A percentile compares a stretch with the other conserved stretches of the same genome.
Conservation (phyloP, 2,888 invertebrate species). For the Carabus problematicus region DNA sequence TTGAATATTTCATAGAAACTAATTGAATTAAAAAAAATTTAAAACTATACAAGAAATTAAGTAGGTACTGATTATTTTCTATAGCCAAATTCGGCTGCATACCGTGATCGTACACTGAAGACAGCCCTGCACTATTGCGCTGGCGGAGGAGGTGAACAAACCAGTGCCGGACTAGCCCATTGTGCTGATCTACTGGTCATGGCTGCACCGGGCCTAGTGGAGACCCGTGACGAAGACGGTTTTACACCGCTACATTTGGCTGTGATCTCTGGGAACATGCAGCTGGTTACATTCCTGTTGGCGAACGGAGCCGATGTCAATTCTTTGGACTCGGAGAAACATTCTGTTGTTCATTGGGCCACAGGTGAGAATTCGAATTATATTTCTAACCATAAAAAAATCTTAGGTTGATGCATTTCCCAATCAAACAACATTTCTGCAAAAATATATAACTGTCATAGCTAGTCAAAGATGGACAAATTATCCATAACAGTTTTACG, state of each 20-base stretch:
- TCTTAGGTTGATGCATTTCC: too few species aligned
- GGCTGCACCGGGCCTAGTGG: slow-evolving; percentile 85
- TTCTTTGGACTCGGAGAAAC: slow-evolving; percentile 91
- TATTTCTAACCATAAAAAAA: too few species aligned
- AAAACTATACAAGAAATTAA: too few species aligned
- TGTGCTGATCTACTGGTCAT: slow-evolving; percentile 77
- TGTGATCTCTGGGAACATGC: slow-evolving; percentile 90
- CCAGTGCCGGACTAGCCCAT: slow-evolving; percentile 67
- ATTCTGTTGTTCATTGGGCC: slow-evolving; percentile 98
- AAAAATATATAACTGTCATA: too few species aligned
- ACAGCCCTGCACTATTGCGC: slow-evolving; percentile 95
- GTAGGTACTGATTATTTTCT: slow-evolving; percentile 46
- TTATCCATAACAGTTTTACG: too few species aligned
- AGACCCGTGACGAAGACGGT: slow-evolving; percentile 89
- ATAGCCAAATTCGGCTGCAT: slow-evolving; percentile 69
- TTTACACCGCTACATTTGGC: slow-evolving; percentile 95
- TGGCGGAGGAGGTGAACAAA: slow-evolving; percentile 60
- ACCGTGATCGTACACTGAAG: slow-evolving; percentile 82
- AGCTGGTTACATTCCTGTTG: slow-evolving; percentile 83
- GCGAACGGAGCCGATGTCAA: slow-evolving; percentile 90
- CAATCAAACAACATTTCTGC: too few species aligned
- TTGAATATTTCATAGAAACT: too few species aligned
- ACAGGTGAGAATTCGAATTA: slow-evolving; percentile 72
- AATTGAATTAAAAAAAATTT: too few species aligned
- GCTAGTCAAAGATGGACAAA: too few species aligned